Percentiles rank a stretch among this genome's conserved stretches.
These are phyloP conservation scores for Tetramorium parvispinum DNA, from an alignment of 1,140 invertebrate genomes.

Conservation along the genomic window DNA sequence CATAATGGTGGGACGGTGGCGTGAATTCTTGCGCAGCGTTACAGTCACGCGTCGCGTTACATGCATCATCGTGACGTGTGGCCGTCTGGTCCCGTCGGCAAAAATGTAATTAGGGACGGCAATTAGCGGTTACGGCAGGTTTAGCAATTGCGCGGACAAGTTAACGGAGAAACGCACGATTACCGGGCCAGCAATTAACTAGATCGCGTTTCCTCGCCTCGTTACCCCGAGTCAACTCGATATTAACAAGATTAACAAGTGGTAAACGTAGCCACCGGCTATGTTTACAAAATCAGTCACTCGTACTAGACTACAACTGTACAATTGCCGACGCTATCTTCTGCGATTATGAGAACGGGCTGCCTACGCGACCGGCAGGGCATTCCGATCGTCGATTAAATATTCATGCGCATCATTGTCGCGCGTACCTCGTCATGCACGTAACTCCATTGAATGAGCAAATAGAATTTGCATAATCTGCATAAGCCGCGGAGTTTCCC, in stretches of 20 bases:
- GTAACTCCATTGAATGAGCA: constrained; percentile 4
- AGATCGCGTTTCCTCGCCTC: constrained; percentile 23
- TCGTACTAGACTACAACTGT: neutral
- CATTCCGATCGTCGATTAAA: constrained; percentile 23
- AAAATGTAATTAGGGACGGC: constrained; percentile 45
- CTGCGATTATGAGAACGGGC: neutral
- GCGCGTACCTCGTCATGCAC: neutral
- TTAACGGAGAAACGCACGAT: constrained; percentile 14
- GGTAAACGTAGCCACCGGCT: too few species aligned
- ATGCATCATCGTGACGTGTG: constrained; percentile 1
- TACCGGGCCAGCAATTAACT: constrained; percentile 12
- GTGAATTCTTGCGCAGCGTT: constrained; percentile 31
- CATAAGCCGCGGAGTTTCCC: constrained; percentile 16
- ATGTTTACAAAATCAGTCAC: neutral
- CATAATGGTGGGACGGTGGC: constrained; percentile 23
- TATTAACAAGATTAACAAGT: neutral
- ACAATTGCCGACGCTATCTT: neutral
- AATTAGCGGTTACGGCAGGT: constrained; percentile 34
- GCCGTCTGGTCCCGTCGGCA: neutral
- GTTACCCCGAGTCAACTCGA: neutral
- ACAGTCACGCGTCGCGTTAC: constrained; percentile 4
- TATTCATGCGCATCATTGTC: constrained; percentile 35
- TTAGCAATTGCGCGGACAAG: neutral
- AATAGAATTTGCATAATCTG: constrained; percentile 44
- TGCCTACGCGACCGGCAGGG: neutral